These are phyloP conservation scores for Leptopilina boulardi DNA, from an alignment of 1,140 invertebrate species.

Conservation along the genomic window DNA sequence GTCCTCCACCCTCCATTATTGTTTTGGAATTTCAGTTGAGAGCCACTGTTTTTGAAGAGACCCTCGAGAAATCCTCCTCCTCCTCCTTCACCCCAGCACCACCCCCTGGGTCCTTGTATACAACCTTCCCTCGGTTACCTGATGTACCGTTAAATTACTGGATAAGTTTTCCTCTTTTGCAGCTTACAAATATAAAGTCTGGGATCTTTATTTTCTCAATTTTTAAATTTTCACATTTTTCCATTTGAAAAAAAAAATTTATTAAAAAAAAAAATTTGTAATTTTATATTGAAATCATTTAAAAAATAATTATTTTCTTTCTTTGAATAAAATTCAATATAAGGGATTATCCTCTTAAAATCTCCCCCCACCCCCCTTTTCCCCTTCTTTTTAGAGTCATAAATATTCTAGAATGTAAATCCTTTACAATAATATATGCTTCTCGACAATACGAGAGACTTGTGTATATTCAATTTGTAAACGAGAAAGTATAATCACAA, in stretches of 20 bases:
- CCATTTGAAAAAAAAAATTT: background rate
- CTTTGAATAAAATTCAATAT: too few relatives aligned
- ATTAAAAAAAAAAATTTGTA: background rate
- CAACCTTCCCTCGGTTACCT: constrained; percentile 27
- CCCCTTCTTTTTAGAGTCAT: too few relatives aligned
- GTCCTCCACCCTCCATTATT: constrained; percentile 75
- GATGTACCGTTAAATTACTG: constrained; percentile 17
- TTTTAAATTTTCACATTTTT: background rate
- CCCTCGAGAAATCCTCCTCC: constrained; percentile 40
- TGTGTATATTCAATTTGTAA: too few relatives aligned
- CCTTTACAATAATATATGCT: too few relatives aligned
- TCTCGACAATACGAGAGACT: too few relatives aligned
- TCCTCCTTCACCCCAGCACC: constrained; percentile 39
- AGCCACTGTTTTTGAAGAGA: constrained; percentile 44
- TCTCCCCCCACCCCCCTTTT: too few relatives aligned
- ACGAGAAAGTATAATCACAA: too few relatives aligned
- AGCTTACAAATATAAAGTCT: background rate
- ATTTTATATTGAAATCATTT: too few relatives aligned
- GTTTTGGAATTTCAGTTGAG: constrained; percentile 42
- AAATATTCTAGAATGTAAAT: too few relatives aligned
- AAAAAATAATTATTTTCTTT: too few relatives aligned
- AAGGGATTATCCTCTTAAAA: too few relatives aligned
- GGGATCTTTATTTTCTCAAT: background rate
- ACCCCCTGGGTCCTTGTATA: constrained; percentile 16
- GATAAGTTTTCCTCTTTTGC: background rate